Evolutionary conservation across 2,113 vertebrate genomes (phyloP), one percentile per base, ranked within the genome.

Genomic region (Ariopsis seemanni): DNA sequence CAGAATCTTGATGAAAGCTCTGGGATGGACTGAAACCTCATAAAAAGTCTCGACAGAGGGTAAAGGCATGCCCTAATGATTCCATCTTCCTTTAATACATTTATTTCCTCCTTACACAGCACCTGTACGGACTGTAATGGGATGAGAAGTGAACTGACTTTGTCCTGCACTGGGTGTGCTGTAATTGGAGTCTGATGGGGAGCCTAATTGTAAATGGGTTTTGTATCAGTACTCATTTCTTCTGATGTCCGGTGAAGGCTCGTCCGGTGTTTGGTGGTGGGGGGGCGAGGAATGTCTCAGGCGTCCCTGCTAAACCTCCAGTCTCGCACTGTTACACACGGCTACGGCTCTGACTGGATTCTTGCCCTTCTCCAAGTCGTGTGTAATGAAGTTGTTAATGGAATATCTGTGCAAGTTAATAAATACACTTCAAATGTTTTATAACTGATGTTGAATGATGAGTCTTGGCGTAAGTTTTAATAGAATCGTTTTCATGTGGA

Each of bases 191-290:
- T 60, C 83, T 87, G 85, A 87, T 84, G 75, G 81, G 53, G n/a
- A 71, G 72, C 82, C 82, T 89, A 89, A 89, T 89, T 89, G 88
- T 83, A 89, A 89, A 89, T 89, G 88, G 85, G 88, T 84, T 89
- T 87, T 84, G 82, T 84, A 87, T 89, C 85, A 79, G 72, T 79
- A 50, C 82, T 89, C 18, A 86, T 89, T 87, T 89, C 85, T 67
- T 69, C 62, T 89, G 82, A 89, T 87, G 85, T 57, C 63, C 77
- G 12, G 34, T 80, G 82, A 86, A 89, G 65, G 74, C 81, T 63
- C 20, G 52, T 77, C 81, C 62, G 52, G 67, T 86, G 55, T 58
- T 3, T 25, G 34, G 7, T 62, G 34, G 57, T 25, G 52, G 14
- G 50, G 34, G 34, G 34, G 34, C 34, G 34, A 42, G 34, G 34